Percentiles rank a stretch among this genome's conserved stretches.
Conservation (phyloP, 2,797 vertebrate species). For the Thripadectes ignobilis region DNA sequence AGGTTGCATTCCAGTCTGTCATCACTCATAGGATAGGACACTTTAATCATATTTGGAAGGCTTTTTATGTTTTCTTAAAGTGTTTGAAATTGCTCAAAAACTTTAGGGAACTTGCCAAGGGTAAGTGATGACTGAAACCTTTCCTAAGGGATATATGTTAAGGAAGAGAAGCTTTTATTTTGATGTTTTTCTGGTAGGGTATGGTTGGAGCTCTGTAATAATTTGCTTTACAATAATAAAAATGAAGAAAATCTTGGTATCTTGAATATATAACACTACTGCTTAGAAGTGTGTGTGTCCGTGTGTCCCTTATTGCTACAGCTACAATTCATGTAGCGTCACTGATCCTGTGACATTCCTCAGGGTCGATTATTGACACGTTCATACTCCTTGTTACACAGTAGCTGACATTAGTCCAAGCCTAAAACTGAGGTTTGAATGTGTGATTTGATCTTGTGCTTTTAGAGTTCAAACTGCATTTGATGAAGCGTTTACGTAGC, state of each 20-base stretch:
- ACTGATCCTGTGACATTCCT: fast-evolving
- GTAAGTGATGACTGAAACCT: not conserved
- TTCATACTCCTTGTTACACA: not conserved
- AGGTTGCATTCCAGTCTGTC: not conserved
- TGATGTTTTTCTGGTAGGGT: not conserved
- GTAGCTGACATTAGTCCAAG: not conserved
- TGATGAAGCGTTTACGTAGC: not conserved
- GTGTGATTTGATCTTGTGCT: not conserved
- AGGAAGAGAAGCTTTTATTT: not conserved
- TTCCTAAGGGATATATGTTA: not conserved
- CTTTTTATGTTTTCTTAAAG: not conserved
- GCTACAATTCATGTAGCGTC: not conserved
- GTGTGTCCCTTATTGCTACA: not conserved
- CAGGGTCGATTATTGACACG: fast-evolving
- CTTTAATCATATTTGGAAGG: not conserved
- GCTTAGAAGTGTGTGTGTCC: not conserved
- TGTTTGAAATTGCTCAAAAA: not conserved
- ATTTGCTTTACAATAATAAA: not conserved
- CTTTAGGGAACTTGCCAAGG: not conserved
- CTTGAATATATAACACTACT: not conserved
- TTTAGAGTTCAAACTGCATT: not conserved
- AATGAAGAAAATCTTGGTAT: not conserved
- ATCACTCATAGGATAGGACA: not conserved
- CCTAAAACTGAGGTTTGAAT: not conserved
- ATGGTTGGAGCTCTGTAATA: not conserved